Evolutionary conservation across 1,140 invertebrate genomes (phyloP).

Genomic region (Apis laboriosa): DNA sequence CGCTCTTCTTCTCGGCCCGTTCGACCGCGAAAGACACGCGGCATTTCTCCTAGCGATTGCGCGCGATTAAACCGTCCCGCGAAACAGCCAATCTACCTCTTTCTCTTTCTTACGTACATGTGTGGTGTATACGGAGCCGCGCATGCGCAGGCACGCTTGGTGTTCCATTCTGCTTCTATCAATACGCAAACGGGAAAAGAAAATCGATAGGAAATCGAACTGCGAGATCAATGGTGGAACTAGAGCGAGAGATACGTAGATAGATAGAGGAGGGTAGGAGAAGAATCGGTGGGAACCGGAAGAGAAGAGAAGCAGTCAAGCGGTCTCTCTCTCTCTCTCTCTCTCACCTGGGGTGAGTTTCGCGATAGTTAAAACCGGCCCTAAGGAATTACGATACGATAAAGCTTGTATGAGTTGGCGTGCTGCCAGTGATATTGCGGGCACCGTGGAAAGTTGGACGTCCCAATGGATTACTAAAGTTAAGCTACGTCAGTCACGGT

Average conservation of each 20-base stretch:
- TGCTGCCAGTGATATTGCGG: not conserved
- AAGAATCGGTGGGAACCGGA: conserved; percentile 4
- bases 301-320: not conserved
- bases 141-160: too few species aligned
- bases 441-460: not conserved
- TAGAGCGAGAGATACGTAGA: not conserved
- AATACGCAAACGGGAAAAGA: not conserved
- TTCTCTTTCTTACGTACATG: not conserved
- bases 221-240: too few species aligned
- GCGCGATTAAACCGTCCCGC: conserved; percentile 31
- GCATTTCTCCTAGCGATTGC: conserved; percentile 38
- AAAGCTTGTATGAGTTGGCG: conserved; percentile 44
- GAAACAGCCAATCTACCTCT: not conserved
- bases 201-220: not conserved
- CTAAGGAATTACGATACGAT: conserved; percentile 74
- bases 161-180: too few species aligned
- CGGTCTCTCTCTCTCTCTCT: not conserved
- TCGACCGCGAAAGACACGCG: conserved; percentile 42
- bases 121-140: too few species aligned
- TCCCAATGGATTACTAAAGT: too few species aligned
- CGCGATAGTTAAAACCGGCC: conserved; percentile 36
- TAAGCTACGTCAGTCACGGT: too few species aligned
- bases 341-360: not conserved
- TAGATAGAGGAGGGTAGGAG: not conserved
- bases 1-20: conserved; percentile 56